Evolutionary conservation across 2,888 invertebrate genomes (phyloP).

Genomic region (Deilephila porcellus): DNA sequence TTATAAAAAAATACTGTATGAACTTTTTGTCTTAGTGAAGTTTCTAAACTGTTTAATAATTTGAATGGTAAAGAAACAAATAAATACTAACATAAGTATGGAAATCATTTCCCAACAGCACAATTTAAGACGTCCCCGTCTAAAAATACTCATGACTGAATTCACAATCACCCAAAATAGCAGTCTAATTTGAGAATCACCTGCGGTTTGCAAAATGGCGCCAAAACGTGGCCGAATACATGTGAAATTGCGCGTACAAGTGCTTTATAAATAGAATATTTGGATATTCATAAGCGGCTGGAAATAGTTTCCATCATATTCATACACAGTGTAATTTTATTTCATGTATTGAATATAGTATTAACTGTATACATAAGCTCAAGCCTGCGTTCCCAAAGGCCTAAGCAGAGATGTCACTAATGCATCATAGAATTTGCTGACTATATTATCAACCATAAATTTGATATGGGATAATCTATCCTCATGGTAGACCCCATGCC

Average conservation of each 20-base stretch:
- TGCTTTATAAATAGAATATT: constrained; percentile 18
- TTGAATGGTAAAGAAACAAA: too few relatives aligned
- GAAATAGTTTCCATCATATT: not conserved
- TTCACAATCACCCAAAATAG: constrained; percentile 13
- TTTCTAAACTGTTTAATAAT: too few relatives aligned
- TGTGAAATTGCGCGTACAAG: constrained; percentile 3
- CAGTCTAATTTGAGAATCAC: constrained; percentile 20
- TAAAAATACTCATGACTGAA: constrained; percentile 12
- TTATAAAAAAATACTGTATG: too few relatives aligned
- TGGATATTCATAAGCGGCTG: not conserved
- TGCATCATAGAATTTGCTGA: too few relatives aligned
- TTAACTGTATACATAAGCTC: too few relatives aligned
- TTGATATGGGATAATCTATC: too few relatives aligned
- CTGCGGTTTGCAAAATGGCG: constrained; percentile 18
- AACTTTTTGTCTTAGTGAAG: too few relatives aligned
- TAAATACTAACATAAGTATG: too few relatives aligned
- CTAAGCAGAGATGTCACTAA: too few relatives aligned
- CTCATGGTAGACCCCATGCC: too few relatives aligned
- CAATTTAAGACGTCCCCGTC: not conserved
- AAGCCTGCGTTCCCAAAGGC: too few relatives aligned
- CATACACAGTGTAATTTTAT: not conserved
- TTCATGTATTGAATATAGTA: not conserved
- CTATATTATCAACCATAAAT: too few relatives aligned
- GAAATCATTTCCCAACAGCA: not conserved
- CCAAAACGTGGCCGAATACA: constrained; percentile 7